phyloP scores from a whole-genome alignment of 2,113 vertebrate genomes.

The Rhinoderma darwinii region DNA sequence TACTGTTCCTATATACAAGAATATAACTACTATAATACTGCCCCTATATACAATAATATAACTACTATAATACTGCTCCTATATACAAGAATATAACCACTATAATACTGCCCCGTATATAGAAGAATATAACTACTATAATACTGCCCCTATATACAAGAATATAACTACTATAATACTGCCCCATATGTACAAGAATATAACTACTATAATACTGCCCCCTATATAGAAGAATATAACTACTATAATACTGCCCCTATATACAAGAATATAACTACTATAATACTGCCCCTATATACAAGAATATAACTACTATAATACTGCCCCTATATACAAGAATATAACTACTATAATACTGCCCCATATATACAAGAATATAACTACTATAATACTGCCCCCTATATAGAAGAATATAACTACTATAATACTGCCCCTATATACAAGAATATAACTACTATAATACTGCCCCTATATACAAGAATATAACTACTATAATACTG shows the following conservation, averaged over 20 bases:
- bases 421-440: too few species aligned
- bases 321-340: slow-evolving; percentile 1
- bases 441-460: too few species aligned
- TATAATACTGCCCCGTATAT: background rate
- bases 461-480: too few species aligned
- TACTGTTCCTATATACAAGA: background rate
- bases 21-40: too few species aligned
- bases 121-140: background rate
- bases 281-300: background rate
- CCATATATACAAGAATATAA: background rate
- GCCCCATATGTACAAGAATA: too few species aligned
- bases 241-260: background rate
- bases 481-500: too few species aligned
- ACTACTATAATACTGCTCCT: background rate
- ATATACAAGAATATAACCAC: background rate
- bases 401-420: too few species aligned
- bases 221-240: background rate
- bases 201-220: background rate
- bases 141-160: too few species aligned
- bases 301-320: slow-evolving; percentile 8
- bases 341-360: slow-evolving; percentile 11
- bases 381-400: slow-evolving; percentile 2
- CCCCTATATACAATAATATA: too few species aligned
- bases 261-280: slow-evolving; percentile 3
- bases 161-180: too few species aligned